Evolutionary conservation across 2,797 vertebrate genomes (phyloP).

Genomic region (Epinephelus coioides): DNA sequence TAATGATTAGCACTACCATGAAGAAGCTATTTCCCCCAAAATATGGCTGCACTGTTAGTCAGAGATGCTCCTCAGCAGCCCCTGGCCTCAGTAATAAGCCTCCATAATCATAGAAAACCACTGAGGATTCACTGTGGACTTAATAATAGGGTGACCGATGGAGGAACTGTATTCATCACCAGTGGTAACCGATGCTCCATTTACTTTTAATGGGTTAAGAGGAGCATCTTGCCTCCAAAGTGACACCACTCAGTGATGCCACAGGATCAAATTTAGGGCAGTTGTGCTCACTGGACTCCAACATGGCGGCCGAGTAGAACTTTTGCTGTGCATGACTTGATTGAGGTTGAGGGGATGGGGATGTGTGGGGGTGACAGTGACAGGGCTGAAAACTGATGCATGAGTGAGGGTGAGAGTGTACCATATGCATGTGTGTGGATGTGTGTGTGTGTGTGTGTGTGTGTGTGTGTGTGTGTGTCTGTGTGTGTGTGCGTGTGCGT

Average conservation of each 20-base stretch:
- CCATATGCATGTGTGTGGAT: constrained; percentile 45
- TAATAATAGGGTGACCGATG: constrained; percentile 55
- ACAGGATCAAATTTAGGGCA: constrained; percentile 86
- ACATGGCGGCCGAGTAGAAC: constrained; percentile 67
- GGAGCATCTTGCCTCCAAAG: constrained; percentile 51
- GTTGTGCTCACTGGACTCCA: constrained; percentile 87
- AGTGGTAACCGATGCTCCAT: constrained; percentile 54
- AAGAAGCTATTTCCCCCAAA: constrained; percentile 49
- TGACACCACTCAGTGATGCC: constrained; percentile 63
- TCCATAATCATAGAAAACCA: constrained; percentile 61
- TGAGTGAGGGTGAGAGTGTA: constrained; percentile 65
- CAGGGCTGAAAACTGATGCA: constrained; percentile 74
- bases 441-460: constrained; percentile 25
- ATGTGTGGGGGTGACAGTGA: constrained; percentile 70
- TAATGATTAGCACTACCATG: constrained; percentile 57
- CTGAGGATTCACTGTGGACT: constrained; percentile 56
- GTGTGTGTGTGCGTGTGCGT: constrained; percentile 5
- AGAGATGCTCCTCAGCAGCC: constrained; percentile 76
- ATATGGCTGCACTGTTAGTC: constrained; percentile 56
- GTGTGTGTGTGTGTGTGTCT: background rate
- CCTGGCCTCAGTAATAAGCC: constrained; percentile 63
- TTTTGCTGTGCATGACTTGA: constrained; percentile 65
- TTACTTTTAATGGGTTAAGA: constrained; percentile 38
- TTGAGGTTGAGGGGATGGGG: constrained; percentile 66
- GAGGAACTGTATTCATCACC: constrained; percentile 53